Conservation (phyloP, 2,888 invertebrate genomes). For the Meiosimyza platycephala region DNA sequence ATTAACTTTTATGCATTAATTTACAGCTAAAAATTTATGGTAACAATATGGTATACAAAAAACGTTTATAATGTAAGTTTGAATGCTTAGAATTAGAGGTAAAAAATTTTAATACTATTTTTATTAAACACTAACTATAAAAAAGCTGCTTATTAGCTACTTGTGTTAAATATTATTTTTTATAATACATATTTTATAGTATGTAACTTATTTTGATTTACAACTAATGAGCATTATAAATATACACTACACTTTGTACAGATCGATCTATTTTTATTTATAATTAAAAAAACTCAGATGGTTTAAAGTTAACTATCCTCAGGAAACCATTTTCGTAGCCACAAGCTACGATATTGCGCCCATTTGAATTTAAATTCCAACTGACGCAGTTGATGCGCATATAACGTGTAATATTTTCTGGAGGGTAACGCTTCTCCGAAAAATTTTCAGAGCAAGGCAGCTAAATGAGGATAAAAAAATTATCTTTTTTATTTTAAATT, state of each 20-base stretch:
- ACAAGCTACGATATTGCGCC: conserved; percentile 53
- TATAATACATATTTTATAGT: too few species aligned
- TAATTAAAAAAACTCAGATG: conserved; percentile 15
- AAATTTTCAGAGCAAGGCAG: conserved; percentile 9
- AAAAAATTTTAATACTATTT: too few species aligned
- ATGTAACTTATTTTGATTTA: too few species aligned
- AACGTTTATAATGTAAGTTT: neutral
- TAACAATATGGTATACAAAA: neutral
- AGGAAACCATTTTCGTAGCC: conserved; percentile 64
- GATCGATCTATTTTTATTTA: neutral
- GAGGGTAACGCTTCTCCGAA: conserved; percentile 46
- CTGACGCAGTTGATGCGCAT: conserved; percentile 57
- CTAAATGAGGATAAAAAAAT: conserved; percentile 7
- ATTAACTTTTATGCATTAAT: neutral
- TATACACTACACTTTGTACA: neutral
- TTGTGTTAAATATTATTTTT: too few species aligned
- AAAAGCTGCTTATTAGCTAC: too few species aligned
- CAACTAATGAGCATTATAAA: too few species aligned
- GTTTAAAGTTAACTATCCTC: conserved; percentile 52
- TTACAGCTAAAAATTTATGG: neutral
- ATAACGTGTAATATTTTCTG: conserved; percentile 46
- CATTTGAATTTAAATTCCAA: conserved; percentile 58
- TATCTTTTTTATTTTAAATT: neutral
- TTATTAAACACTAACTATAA: too few species aligned
- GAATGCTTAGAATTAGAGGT: neutral